Evolutionary conservation across 2,113 vertebrate genomes (phyloP).

Genomic region (Telmatochromis bifrenatus): DNA sequence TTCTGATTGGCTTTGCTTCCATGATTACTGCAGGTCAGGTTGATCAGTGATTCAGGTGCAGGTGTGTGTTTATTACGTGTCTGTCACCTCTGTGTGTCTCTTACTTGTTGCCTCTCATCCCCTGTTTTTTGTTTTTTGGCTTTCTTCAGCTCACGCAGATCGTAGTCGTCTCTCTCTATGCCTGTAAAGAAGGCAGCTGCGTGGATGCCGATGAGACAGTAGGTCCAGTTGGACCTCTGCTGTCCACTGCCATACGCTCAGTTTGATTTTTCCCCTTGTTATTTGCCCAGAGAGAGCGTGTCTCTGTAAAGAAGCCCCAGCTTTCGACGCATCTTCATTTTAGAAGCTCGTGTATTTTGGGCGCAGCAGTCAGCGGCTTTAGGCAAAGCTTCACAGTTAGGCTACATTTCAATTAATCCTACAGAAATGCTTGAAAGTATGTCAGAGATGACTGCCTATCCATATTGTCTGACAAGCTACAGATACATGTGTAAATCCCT

Average conservation of each 20-base stretch:
- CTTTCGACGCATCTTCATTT: neutral
- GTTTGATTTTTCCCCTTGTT: conserved; percentile 10
- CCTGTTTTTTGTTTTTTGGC: too few relatives aligned
- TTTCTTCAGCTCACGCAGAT: too few relatives aligned
- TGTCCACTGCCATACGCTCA: neutral
- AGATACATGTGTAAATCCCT: conserved; percentile 25
- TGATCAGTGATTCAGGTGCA: neutral
- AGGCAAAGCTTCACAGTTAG: neutral
- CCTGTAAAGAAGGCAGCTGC: neutral
- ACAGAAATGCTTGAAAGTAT: neutral
- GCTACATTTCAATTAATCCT: conserved; percentile 45
- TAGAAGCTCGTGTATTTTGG: neutral
- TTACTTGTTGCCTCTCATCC: neutral
- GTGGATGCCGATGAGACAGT: conserved; percentile 15
- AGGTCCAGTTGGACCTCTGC: conserved; percentile 1
- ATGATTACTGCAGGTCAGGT: neutral
- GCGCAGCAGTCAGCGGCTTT: neutral
- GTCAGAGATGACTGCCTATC: conserved; percentile 9
- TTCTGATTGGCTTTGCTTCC: neutral
- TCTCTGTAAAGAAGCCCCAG: neutral
- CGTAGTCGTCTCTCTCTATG: neutral
- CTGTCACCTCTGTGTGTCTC: neutral
- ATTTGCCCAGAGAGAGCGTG: conserved; percentile 3
- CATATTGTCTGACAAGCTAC: conserved; percentile 24
- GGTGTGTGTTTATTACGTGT: neutral